Base-by-base conservation (phyloP, 2,888 invertebrate genomes). In the Monochamus alternatus region DNA sequence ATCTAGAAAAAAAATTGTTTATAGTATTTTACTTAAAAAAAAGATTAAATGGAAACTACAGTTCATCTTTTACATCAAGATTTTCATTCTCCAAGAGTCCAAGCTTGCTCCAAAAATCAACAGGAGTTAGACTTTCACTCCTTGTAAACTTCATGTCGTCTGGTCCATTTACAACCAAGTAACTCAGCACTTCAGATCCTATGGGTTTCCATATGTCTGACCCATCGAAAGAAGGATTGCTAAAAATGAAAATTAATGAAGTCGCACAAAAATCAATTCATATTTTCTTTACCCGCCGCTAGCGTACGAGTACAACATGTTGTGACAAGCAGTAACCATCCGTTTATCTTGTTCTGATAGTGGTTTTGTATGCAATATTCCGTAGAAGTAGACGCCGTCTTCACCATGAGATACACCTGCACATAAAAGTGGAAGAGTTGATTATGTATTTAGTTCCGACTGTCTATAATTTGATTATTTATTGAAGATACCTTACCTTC, bases 41-140 rank as follows among this genome's bases (percentile, higher is more conserved):
- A 5, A 38, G 3, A 38, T 2, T 38, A 7, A 7, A 38, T 4
- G 38, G 38, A 38, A 38, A 38, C 38, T 38, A 38, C 38, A 7
- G 38, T 38, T 38, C 7, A 7, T 38, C 38, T 38, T 38, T 38
- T 38, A 38, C 38, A 38, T 1, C 38, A 38, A 14, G 4, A 52
- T 51, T 31, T 66, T 66, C 65, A 10, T 10, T 1, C 12, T 66
- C 52, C 30, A 51, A 10, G 14, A 66, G 51, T 31, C 65, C 65
- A 12, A 66, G 31, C 8, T 12, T 52, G 12, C 31, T 69, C 84
- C 83, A 84, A 69, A 84, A 83, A 32, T 79, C 80, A 43, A 22
- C 63, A 5, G 80, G 76, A n/a, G 70, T 80, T 51, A 84, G 73
- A 32, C 64, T 66, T 32, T 75, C 67, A 10, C 65, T 77, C 52